Evolutionary conservation across 2,888 invertebrate genomes (phyloP).

Genomic region (Labia minor): DNA sequence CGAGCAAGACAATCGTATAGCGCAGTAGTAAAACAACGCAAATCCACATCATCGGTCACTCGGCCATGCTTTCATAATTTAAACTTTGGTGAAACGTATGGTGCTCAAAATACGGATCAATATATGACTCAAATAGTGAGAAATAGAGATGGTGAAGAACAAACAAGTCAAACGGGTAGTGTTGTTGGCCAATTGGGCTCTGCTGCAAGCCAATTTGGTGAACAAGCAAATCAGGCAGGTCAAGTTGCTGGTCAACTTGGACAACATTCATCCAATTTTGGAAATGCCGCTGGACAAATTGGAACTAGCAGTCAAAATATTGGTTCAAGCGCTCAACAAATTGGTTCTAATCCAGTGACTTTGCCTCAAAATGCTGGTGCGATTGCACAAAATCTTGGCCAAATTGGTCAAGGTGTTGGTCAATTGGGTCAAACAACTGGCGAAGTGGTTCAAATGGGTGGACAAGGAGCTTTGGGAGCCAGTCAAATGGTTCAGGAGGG

Average conservation of each 20-base stretch:
- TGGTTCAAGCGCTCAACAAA: background rate
- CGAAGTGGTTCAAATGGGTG: background rate
- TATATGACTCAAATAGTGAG: background rate
- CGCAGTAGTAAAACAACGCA: too few relatives aligned
- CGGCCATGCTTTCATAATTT: background rate
- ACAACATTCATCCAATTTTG: background rate
- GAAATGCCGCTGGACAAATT: background rate
- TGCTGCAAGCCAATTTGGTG: background rate
- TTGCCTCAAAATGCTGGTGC: background rate
- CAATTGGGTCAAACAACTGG: background rate
- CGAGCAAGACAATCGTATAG: background rate
- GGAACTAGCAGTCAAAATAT: background rate
- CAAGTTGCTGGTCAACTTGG: background rate
- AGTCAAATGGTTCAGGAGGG: background rate
- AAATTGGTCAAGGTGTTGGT: background rate
- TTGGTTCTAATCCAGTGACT: background rate
- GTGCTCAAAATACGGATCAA: background rate
- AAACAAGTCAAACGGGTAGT: background rate
- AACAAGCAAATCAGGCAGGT: background rate
- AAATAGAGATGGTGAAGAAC: background rate
- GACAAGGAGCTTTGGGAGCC: background rate
- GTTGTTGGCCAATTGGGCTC: background rate
- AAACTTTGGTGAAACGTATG: background rate
- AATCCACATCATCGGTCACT: too few relatives aligned
- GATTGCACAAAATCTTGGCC: background rate